Percentiles rank a stretch among this genome's conserved stretches.
phyloP scores from a whole-genome alignment of 1,140 invertebrate genomes.

The Arctopsyche grandis region DNA sequence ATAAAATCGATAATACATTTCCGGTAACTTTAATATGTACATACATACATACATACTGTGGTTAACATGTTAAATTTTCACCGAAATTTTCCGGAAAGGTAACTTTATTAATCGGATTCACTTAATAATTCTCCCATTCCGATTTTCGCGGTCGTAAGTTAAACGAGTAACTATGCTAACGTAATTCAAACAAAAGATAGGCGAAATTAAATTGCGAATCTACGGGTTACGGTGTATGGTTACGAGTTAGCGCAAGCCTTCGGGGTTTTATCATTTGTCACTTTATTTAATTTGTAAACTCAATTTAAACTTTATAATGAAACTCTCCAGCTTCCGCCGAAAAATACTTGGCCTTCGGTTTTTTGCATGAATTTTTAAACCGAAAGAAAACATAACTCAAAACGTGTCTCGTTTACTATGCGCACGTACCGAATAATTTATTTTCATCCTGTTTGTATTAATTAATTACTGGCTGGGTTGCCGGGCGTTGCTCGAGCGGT shows the following conservation, averaged over 20 bases:
- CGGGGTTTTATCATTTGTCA: constrained; percentile 12
- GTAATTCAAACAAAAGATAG: neutral
- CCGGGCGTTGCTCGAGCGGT: too few species aligned
- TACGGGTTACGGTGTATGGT: neutral
- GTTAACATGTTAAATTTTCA: too few species aligned
- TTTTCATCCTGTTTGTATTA: too few species aligned
- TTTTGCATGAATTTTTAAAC: neutral
- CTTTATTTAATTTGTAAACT: constrained; percentile 32
- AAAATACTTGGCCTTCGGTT: neutral
- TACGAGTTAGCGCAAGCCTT: neutral
- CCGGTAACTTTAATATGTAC: too few species aligned
- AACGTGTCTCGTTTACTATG: too few species aligned
- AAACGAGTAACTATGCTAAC: neutral
- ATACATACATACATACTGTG: too few species aligned
- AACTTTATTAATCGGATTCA: too few species aligned
- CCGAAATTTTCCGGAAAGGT: neutral
- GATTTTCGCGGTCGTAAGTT: constrained; percentile 4
- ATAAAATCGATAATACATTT: too few species aligned
- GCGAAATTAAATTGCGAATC: neutral
- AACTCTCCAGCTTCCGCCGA: neutral
- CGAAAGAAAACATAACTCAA: neutral
- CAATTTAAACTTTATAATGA: constrained; percentile 31
- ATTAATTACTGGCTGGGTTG: too few species aligned
- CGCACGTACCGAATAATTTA: too few species aligned
- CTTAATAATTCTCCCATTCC: neutral